Evolutionary conservation across 2,888 invertebrate species (phyloP).

Genomic region (Chalcosyrphus nemorum): DNA sequence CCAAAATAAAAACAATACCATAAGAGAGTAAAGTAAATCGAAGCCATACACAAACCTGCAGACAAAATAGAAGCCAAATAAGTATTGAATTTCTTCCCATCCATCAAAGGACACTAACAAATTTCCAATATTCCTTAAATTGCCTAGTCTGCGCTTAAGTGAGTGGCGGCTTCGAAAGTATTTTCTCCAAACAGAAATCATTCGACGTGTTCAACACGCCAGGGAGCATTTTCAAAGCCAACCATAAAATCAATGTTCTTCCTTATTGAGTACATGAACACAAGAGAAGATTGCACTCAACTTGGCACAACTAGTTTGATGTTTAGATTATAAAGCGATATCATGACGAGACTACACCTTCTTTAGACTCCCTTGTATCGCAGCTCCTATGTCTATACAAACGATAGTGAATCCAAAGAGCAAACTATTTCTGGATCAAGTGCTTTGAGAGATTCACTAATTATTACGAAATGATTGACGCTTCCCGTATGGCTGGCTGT

Average conservation of each 20-base stretch:
- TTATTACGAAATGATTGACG: conserved; percentile 10
- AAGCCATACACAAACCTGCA: too few species aligned
- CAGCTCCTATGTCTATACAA: not conserved
- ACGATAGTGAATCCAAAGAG: not conserved
- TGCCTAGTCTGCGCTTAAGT: too few species aligned
- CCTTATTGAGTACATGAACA: not conserved
- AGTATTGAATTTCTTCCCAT: too few species aligned
- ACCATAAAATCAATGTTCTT: not conserved
- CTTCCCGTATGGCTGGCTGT: conserved; percentile 22
- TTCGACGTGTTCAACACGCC: not conserved
- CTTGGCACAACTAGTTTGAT: not conserved
- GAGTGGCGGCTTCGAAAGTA: not conserved
- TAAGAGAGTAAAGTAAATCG: too few species aligned
- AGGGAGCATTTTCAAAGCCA: not conserved
- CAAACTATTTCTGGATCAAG: not conserved
- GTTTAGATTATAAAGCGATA: not conserved
- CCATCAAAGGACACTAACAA: too few species aligned
- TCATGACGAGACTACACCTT: not conserved
- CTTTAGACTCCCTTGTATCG: not conserved
- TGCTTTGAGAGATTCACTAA: not conserved
- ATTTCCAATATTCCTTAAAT: too few species aligned
- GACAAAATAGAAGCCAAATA: too few species aligned
- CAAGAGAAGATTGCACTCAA: not conserved
- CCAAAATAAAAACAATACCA: too few species aligned
- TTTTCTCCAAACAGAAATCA: not conserved